phyloP scores from a whole-genome alignment of 1,140 invertebrate genomes.

The Oryzaephilus surinamensis region DNA sequence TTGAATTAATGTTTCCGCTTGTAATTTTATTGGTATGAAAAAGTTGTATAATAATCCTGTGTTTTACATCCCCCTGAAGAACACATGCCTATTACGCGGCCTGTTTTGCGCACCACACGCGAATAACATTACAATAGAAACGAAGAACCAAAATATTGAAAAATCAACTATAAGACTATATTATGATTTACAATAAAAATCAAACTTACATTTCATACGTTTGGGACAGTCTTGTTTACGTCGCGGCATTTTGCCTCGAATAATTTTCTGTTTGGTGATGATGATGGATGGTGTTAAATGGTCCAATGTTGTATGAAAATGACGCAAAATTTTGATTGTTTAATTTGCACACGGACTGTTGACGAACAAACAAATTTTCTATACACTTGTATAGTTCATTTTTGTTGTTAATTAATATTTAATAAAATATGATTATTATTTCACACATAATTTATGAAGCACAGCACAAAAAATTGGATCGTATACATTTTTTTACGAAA shows the following conservation, averaged over 20 bases:
- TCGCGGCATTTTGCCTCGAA: constrained; percentile 42
- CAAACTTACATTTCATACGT: constrained; percentile 51
- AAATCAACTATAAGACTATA: no score
- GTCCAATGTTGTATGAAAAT: neutral
- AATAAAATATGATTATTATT: neutral
- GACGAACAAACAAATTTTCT: neutral
- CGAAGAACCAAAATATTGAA: no score
- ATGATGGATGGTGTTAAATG: neutral
- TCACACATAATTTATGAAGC: no score
- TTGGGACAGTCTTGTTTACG: constrained; percentile 53
- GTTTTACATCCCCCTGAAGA: constrained; percentile 1
- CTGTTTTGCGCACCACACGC: constrained; percentile 10
- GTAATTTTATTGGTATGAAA: no score
- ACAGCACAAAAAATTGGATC: no score
- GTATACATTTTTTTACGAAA: no score
- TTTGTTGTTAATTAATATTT: neutral
- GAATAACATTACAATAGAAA: no score
- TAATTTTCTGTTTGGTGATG: neutral
- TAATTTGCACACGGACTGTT: no score
- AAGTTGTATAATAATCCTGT: neutral
- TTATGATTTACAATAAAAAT: constrained; percentile 1
- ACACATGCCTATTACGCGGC: constrained; percentile 11
- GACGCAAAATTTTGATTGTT: neutral
- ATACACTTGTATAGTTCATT: neutral
- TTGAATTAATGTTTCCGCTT: no score